Base-by-base conservation (phyloP, 2,113 vertebrate genomes). In the Cephalophus harveyi region DNA sequence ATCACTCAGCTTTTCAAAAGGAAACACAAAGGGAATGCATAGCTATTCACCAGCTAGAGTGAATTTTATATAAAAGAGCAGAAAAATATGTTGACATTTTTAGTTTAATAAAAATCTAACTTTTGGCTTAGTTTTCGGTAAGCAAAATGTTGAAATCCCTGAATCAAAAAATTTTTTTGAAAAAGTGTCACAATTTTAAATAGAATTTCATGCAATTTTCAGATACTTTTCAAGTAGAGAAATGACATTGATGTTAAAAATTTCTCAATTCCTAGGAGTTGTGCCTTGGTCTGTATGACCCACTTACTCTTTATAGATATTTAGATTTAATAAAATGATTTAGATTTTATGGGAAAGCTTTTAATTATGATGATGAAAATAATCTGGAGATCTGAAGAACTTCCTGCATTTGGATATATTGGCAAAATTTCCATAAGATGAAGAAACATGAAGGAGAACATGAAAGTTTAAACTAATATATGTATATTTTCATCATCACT, bases 251-350 rank as follows among this genome's bases (percentile, higher is more conserved):
- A 81, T 6, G 9, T 71, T 90, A 87, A 94, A 67, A 97, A 27
- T 55, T 60, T 95, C 2, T 81, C 78, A 12, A 21, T 95, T 93
- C 4, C 12, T 55, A 36, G 4, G 36, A 82, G 43, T 81, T 7
- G 13, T 43, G 2, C 0, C 3, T 88, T 88, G 17, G 0, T 78
- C 55, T 90, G 0, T 79, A 30, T 48, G 64, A 85, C 11, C 3
- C 5, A 81, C 10, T 97, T 4, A 83, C 4, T 96, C 60, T 89
- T 62, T 59, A 52, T 36, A 92, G 74, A n/a, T 13, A 87, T 46
- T 81, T 91, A 82, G 13, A 36, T 94, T 97, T 88, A 93, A 28
- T 76, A 96, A 97, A 96, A 90, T 89, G 30, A 79, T 54, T 81
- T 60, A 64, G 25, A 17, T 88, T 60, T 92, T 87, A 94, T 86